These are phyloP conservation scores for Hydractinia echinata DNA, from an alignment of 30 jellyfish, hydroid and myxozoan species.

Conservation along the genomic window DNA sequence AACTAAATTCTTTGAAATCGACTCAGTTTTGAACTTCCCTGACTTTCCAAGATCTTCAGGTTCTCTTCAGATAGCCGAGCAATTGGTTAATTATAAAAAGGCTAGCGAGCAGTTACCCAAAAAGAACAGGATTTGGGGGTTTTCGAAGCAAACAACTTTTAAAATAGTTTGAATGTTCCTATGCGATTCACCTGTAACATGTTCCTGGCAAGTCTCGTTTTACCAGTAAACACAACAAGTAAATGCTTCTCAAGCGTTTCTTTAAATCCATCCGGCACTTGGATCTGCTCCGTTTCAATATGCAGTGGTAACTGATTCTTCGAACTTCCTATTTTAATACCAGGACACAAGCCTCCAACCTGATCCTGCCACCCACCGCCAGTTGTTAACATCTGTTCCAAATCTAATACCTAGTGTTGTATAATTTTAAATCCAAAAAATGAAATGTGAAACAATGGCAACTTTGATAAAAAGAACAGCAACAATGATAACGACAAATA, in stretches of 20 bases:
- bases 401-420: conserved; percentile 63
- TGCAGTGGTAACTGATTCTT: conserved; percentile 72
- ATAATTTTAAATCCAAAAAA: neutral
- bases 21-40: too few relatives aligned
- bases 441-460: neutral
- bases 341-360: conserved; percentile 95
- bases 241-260: conserved; percentile 70
- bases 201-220: conserved; percentile 90
- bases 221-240: conserved; percentile 85
- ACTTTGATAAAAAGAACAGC: too few relatives aligned
- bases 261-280: conserved; percentile 75
- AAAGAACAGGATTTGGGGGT: neutral
- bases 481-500: too few relatives aligned
- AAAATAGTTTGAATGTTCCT: neutral
- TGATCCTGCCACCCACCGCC: conserved; percentile 99
- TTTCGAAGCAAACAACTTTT: neutral
- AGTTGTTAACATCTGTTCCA: conserved; percentile 93
- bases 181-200: conserved; percentile 71
- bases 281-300: conserved; percentile 43
- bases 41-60: too few relatives aligned
- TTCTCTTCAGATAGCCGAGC: neutral
- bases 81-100: neutral
- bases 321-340: conserved; percentile 79
- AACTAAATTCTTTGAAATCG: too few relatives aligned
- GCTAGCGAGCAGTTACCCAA: too few relatives aligned